These are phyloP conservation scores for Ceratotherium simum DNA, from an alignment of 2,113 vertebrate genomes.

Conservation along the genomic window DNA sequence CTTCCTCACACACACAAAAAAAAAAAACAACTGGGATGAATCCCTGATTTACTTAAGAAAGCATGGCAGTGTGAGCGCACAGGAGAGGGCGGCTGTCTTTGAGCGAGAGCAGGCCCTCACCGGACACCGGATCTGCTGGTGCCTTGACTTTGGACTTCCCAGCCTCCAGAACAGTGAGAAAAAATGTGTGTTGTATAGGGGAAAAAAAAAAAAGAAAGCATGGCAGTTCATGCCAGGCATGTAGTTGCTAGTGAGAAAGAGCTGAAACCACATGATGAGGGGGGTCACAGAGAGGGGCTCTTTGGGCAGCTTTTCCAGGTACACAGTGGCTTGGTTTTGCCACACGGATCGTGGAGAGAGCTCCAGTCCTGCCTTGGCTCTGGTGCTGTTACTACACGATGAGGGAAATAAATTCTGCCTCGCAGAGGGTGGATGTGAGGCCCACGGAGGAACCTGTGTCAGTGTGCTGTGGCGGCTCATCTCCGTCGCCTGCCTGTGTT, in stretches of 20 bases:
- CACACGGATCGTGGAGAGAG: background rate
- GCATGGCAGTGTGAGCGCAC: no score
- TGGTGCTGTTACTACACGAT: rapidly evolving
- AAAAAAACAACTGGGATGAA: background rate
- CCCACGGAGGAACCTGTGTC: rapidly evolving
- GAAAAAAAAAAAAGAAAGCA: background rate
- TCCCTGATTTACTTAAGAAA: background rate
- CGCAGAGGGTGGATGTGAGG: rapidly evolving
- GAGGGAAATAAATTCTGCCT: background rate
- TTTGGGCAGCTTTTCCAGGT: background rate
- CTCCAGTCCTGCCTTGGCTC: background rate
- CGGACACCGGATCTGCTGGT: no score
- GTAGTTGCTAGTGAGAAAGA: background rate
- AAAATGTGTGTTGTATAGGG: no score
- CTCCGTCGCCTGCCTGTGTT: background rate
- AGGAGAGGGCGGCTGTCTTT: no score
- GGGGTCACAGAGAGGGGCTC: background rate
- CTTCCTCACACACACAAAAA: no score
- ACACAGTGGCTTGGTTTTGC: background rate
- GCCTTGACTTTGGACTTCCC: no score
- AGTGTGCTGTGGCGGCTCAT: rapidly evolving
- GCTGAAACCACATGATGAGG: background rate
- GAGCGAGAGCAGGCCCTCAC: no score
- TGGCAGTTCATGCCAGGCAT: background rate
- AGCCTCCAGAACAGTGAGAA: no score